Conservation (phyloP, 2,888 invertebrate genomes). For the Exephanes ischioxanthus region DNA sequence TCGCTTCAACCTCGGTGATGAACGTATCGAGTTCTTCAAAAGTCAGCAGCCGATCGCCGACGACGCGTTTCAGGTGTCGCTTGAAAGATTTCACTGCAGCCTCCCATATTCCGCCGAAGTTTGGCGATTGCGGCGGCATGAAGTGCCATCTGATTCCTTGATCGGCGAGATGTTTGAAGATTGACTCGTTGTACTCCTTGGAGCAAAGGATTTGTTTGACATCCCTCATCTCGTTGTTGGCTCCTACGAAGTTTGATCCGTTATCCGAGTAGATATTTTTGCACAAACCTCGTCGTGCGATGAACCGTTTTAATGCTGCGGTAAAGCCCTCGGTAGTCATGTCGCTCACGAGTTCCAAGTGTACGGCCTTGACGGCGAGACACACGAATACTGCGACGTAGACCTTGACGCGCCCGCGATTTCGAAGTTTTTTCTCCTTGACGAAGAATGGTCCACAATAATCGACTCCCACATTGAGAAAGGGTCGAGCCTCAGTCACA, state of each 20-base stretch:
- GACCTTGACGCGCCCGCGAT: not conserved
- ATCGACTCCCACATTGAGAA: slow-evolving; percentile 37
- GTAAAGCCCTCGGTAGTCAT: slow-evolving; percentile 16
- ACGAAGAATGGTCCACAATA: not conserved
- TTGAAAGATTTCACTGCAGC: slow-evolving; percentile 35
- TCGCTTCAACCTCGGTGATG: not conserved
- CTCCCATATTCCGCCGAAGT: slow-evolving; percentile 21
- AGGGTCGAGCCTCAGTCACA: slow-evolving; percentile 70
- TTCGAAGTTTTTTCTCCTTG: not conserved
- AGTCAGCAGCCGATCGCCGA: not conserved
- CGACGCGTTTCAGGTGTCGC: slow-evolving; percentile 2
- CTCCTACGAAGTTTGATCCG: slow-evolving; percentile 21
- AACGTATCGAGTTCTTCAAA: not conserved
- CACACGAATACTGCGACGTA: not conserved
- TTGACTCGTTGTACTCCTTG: not conserved
- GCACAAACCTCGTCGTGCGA: slow-evolving; percentile 15
- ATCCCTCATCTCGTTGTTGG: slow-evolving; percentile 1
- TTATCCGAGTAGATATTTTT: slow-evolving; percentile 24
- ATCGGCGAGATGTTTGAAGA: not conserved
- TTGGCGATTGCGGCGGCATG: not conserved
- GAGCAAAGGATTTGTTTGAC: not conserved
- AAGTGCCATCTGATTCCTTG: slow-evolving; percentile 1
- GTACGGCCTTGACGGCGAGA: slow-evolving; percentile 16
- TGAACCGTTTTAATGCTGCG: slow-evolving; percentile 18
- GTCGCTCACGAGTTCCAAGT: slow-evolving; percentile 17